Percentiles rank a stretch among this genome's conserved stretches.
phyloP scores from a whole-genome alignment of 2,113 vertebrate genomes.

The Ageneiosus marmoratus region DNA sequence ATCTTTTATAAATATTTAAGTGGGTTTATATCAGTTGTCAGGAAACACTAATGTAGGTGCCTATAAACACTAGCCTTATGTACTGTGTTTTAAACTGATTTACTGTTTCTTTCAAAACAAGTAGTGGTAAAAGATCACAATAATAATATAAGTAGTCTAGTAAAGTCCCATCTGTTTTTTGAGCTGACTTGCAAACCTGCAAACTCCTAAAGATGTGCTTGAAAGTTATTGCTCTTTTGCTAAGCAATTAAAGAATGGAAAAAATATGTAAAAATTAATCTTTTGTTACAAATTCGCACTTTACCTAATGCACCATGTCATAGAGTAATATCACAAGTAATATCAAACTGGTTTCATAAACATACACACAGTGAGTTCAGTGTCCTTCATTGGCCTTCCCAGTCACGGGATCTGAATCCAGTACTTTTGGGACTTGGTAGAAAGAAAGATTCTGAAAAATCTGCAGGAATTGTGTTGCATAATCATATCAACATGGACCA shows the following conservation, averaged over 20 bases:
- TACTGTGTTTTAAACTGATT: background rate
- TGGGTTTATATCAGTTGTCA: background rate
- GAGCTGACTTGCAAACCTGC: background rate
- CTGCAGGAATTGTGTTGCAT: too few species aligned
- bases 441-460: too few species aligned
- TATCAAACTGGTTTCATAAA: too few species aligned
- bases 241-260: background rate
- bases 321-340: too few species aligned
- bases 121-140: conserved; percentile 6
- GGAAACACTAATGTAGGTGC: background rate
- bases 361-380: too few species aligned
- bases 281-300: too few species aligned
- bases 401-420: too few species aligned
- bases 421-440: too few species aligned
- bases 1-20: background rate
- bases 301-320: too few species aligned
- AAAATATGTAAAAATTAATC: too few species aligned
- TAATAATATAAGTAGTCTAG: background rate
- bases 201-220: background rate
- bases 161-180: background rate
- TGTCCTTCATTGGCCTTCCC: too few species aligned
- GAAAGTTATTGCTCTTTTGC: background rate
- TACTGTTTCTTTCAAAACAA: background rate
- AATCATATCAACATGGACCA: too few species aligned
- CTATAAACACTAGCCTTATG: background rate